These are phyloP conservation scores for Sericinus montela DNA, from an alignment of 2,888 invertebrate species.

Conservation along the genomic window DNA sequence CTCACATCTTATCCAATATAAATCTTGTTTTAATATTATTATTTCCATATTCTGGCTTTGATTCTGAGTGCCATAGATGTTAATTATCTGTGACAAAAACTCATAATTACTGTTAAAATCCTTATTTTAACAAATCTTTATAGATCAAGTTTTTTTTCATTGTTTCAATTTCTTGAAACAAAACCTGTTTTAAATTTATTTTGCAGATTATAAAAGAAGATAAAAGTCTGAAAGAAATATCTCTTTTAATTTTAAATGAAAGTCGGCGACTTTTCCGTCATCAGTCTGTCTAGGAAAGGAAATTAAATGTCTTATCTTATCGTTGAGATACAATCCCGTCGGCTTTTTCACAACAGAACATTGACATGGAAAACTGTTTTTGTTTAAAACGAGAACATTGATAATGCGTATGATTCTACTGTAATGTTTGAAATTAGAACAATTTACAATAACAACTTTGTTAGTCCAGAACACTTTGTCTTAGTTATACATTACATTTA, in stretches of 20 bases:
- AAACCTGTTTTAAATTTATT: conserved; percentile 14
- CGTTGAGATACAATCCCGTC: conserved; percentile 49
- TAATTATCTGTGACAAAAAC: no score
- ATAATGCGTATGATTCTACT: conserved; percentile 18
- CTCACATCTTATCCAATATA: no score
- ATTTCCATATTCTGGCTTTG: no score
- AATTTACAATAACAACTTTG: no score
- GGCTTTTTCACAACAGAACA: conserved; percentile 42
- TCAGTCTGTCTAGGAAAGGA: conserved; percentile 54
- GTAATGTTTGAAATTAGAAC: no score
- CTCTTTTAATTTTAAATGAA: conserved; percentile 39
- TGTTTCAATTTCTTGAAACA: neutral
- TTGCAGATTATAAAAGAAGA: conserved; percentile 3
- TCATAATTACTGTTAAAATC: no score
- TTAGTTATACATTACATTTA: no score
- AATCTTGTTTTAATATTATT: no score
- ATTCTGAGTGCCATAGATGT: no score
- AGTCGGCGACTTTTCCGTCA: conserved; percentile 46
- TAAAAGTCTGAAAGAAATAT: conserved; percentile 24
- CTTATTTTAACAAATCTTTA: no score
- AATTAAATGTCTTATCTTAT: conserved; percentile 62
- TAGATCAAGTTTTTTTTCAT: no score
- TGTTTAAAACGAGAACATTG: conserved; percentile 23
- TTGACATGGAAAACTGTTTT: conserved; percentile 26
- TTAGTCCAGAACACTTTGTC: no score